These are phyloP conservation scores for Palaemon carinicauda DNA, from an alignment of 1,140 invertebrate species.

Conservation along the genomic window DNA sequence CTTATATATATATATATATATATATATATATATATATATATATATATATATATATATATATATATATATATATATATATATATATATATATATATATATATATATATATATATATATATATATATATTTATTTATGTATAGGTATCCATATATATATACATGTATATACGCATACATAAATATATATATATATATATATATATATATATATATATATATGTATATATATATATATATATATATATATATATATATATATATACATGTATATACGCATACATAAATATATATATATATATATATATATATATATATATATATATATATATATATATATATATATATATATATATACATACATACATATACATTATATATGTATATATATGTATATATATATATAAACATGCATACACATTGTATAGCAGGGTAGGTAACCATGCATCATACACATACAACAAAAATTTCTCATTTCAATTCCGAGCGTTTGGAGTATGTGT, in stretches of 20 bases:
- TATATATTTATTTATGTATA: not conserved
- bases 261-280: conserved; percentile 17
- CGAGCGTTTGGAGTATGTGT: not conserved
- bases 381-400: not conserved
- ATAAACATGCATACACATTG: too few relatives aligned
- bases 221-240: conserved; percentile 27
- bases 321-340: conserved; percentile 8
- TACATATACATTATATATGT: too few relatives aligned
- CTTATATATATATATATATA: not conserved
- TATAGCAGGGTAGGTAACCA: too few relatives aligned
- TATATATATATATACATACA: not conserved
- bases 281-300: conserved; percentile 29
- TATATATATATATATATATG: conserved; percentile 23
- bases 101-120: conserved; percentile 25
- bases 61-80: not conserved
- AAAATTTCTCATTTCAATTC: too few relatives aligned
- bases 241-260: conserved; percentile 30
- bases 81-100: conserved; percentile 20
- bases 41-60: not conserved
- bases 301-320: conserved; percentile 4
- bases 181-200: conserved; percentile 27
- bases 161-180: conserved; percentile 15
- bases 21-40: not conserved
- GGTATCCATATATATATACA: not conserved
- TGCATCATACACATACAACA: not conserved